Evolutionary conservation across 35 echinoderm and acorn worm species (phyloP).

Genomic region (Lytechinus variegatus): DNA sequence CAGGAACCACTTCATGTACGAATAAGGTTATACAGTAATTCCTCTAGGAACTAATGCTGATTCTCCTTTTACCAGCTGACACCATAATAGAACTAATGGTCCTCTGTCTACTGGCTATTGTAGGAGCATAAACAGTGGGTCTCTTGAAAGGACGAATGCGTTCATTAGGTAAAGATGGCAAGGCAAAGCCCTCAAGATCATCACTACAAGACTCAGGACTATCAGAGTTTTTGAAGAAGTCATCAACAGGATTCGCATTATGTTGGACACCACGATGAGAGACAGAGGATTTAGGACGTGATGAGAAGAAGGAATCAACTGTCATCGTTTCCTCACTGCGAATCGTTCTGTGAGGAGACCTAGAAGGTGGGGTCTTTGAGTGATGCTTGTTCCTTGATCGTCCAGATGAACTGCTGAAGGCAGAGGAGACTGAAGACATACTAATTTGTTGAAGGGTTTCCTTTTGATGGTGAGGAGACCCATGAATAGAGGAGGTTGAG

Average conservation of each 20-base stretch:
- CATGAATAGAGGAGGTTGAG: slow-evolving; percentile 17
- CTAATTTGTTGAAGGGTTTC: neutral
- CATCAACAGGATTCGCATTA: neutral
- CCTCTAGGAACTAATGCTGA: neutral
- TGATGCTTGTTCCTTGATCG: neutral
- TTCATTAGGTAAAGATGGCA: neutral
- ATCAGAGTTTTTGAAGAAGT: neutral
- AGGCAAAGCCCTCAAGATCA: neutral
- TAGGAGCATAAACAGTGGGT: slow-evolving; percentile 67
- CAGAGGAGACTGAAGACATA: neutral
- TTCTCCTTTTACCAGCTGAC: slow-evolving; percentile 50
- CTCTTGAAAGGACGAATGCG: neutral
- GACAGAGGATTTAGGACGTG: neutral
- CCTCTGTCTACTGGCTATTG: slow-evolving; percentile 72
- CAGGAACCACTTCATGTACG: too few species aligned
- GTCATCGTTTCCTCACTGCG: neutral
- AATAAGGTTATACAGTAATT: neutral
- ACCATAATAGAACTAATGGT: slow-evolving; percentile 63
- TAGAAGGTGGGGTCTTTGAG: neutral
- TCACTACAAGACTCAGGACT: neutral
- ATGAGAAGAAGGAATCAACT: slow-evolving; percentile 12
- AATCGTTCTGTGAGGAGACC: neutral
- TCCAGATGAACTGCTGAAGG: neutral
- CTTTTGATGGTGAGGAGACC: neutral
- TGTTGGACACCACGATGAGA: neutral